phyloP scores from a whole-genome alignment of 2,797 vertebrate genomes.

The Phoxinus dragarum region DNA sequence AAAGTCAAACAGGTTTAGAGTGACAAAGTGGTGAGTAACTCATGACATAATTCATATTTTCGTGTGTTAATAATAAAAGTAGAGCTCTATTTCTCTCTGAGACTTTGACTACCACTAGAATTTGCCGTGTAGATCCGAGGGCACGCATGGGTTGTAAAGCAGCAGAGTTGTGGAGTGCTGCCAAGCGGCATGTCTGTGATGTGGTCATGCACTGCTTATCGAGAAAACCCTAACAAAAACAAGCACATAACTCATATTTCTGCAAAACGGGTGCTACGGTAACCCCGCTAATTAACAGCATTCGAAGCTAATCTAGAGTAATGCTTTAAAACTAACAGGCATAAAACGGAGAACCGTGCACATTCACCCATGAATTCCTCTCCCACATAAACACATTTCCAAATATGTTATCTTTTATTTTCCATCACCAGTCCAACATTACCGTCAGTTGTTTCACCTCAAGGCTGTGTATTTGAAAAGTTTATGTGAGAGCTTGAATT shows the following conservation, averaged over 20 bases:
- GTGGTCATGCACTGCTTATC: conserved; percentile 55
- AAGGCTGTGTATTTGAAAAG: neutral
- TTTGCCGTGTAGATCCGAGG: conserved; percentile 59
- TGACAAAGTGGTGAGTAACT: neutral
- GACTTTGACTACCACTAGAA: conserved; percentile 39
- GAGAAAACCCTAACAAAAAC: conserved; percentile 47
- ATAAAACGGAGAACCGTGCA: conserved; percentile 13
- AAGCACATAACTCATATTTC: conserved; percentile 50
- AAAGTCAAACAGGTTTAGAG: neutral
- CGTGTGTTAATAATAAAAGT: conserved; percentile 28
- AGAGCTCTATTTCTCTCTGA: conserved; percentile 39
- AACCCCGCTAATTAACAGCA: conserved; percentile 39
- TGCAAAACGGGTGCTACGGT: conserved; percentile 28
- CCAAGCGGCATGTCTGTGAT: conserved; percentile 50
- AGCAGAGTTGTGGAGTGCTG: conserved; percentile 41
- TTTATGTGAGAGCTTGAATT: neutral
- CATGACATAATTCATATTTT: neutral
- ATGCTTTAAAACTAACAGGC: conserved; percentile 27
- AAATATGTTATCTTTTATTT: conserved; percentile 11
- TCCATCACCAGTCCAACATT: neutral
- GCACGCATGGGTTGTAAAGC: conserved; percentile 42
- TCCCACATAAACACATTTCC: conserved; percentile 18
- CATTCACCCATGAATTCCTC: conserved; percentile 21
- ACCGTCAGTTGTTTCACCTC: neutral
- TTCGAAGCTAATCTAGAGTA: conserved; percentile 35